Evolutionary conservation across 1,140 invertebrate genomes (phyloP).

Genomic region (Pseudomyrmex cubaensis): DNA sequence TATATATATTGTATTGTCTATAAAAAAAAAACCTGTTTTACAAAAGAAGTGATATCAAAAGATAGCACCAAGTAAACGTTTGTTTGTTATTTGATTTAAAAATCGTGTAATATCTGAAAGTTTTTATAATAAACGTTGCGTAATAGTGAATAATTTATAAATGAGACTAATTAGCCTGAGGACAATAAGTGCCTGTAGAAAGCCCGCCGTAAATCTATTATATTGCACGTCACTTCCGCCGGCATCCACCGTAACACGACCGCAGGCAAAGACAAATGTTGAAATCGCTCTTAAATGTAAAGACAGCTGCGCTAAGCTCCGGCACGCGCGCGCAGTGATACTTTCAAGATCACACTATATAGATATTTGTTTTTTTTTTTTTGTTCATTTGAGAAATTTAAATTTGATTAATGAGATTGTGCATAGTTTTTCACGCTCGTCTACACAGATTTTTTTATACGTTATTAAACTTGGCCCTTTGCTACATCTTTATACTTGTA

Average conservation of each 20-base stretch:
- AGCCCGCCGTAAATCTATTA: slow-evolving; percentile 10
- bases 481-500: not conserved
- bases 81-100: too few relatives aligned
- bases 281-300: slow-evolving; percentile 27
- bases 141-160: too few relatives aligned
- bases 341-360: not conserved
- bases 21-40: too few relatives aligned
- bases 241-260: slow-evolving; percentile 42
- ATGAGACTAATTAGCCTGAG: slow-evolving; percentile 14
- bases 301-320: slow-evolving; percentile 33
- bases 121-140: not conserved
- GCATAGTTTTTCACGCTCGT: not conserved
- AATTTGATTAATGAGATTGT: not conserved
- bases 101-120: too few relatives aligned
- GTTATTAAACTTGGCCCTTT: not conserved
- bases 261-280: slow-evolving; percentile 36
- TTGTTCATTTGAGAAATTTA: too few relatives aligned
- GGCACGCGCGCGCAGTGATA: slow-evolving; percentile 20
- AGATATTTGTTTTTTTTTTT: too few relatives aligned
- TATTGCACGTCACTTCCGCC: slow-evolving; percentile 47
- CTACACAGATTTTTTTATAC: not conserved
- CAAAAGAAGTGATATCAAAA: too few relatives aligned
- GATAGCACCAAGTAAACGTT: too few relatives aligned
- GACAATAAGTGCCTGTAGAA: not conserved
- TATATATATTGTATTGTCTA: too few relatives aligned